Evolutionary conservation across 2,888 invertebrate genomes (phyloP), one percentile per base, ranked within the genome.

Genomic region (Melitaea athalia): DNA sequence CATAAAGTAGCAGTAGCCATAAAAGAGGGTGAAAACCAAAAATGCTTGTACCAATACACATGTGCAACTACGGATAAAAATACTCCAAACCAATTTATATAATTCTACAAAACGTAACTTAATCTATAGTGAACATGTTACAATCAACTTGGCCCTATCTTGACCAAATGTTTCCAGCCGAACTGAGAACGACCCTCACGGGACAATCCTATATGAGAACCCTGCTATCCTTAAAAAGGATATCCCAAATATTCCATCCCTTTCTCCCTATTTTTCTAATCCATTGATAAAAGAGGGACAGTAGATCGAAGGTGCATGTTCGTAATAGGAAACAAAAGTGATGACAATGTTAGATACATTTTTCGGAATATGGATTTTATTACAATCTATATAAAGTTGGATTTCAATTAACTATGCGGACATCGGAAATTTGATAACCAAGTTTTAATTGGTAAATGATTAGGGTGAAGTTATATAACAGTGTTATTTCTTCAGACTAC

Each of bases 131-230:
- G 69, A 65, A 69, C 65, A 52, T 67, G 50, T 67, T 74, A 65
- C 71, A 73, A 74, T 74, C 68, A 68, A 67, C 63, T 68, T 67
- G 59, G 69, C 72, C 68, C 64, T 59, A 70, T 70, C 69, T 64
- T 67, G 72, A 53, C 61, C 70, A 68, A 70, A 67, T 67, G 65
- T 24, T 70, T 69, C 70, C 73, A 57, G 53, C 43, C 33, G 66
- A 61, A 33, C 61, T 53, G 49, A 52, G 43, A 65, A 65, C 60
- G 60, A 17, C 45, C 45, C 65, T 65, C 65, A 15, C 15, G 65
- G 65, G 65, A 65, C 52, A 45, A 45, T 59, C 65, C 59, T 62
- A 52, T 55, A 55, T 8, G n/a, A 33, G 38, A 55, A 14, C 55
- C 38, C 55, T 55, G 33, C 31, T 33, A 55, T 38, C n/a, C 55